Percentiles rank a stretch among this genome's conserved stretches.
phyloP scores from a whole-genome alignment of 2,888 invertebrate species.

The Margaritifera margaritifera region DNA sequence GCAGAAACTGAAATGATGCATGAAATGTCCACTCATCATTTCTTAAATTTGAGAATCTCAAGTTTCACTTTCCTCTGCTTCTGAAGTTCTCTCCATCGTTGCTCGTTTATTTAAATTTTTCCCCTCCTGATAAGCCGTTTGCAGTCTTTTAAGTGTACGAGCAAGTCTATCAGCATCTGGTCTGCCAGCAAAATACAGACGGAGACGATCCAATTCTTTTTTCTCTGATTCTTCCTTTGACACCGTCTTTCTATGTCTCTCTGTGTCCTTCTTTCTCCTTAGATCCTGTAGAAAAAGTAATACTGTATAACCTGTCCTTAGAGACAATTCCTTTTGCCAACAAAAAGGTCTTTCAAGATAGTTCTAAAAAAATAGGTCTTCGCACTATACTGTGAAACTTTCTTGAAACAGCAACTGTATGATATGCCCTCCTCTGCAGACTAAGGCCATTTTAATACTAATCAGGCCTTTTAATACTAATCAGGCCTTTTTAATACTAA shows the following conservation, averaged over 20 bases:
- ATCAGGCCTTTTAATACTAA: no score
- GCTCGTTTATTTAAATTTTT: constrained; percentile 32
- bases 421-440: no score
- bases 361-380: no score
- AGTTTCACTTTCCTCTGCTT: no score
- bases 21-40: neutral
- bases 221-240: constrained; percentile 39
- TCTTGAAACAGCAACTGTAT: no score
- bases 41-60: neutral
- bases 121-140: constrained; percentile 60
- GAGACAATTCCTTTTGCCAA: no score
- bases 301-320: neutral
- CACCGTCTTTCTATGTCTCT: constrained; percentile 26
- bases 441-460: no score
- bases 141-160: constrained; percentile 56
- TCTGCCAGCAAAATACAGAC: constrained; percentile 56
- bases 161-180: constrained; percentile 60
- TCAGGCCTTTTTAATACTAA: no score
- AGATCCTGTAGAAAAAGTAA: constrained; percentile 25
- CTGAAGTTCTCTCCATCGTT: no score
- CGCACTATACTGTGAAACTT: no score
- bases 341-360: no score
- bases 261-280: constrained; percentile 30
- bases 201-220: constrained; percentile 49
- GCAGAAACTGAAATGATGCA: neutral